These are phyloP conservation scores for Epirrita christyi DNA, from an alignment of 2,888 invertebrate species.

Conservation along the genomic window DNA sequence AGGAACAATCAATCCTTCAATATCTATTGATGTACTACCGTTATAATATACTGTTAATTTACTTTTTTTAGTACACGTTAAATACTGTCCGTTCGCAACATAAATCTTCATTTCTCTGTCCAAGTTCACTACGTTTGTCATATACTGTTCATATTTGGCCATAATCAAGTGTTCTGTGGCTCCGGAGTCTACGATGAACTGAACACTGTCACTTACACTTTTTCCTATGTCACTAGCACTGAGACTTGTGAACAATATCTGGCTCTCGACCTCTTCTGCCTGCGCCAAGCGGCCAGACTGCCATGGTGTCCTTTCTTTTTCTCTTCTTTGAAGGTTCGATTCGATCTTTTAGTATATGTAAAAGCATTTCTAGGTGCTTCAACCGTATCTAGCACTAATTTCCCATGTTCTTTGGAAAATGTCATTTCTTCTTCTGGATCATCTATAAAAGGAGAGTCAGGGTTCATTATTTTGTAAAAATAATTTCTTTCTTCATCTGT, in stretches of 20 bases:
- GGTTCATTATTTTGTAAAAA: no score
- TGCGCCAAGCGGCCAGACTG: background rate
- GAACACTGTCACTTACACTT: slow-evolving; percentile 16
- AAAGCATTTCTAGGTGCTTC: no score
- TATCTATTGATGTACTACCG: background rate
- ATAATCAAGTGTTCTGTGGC: background rate
- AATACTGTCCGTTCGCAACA: slow-evolving; percentile 12
- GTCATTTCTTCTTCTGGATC: no score
- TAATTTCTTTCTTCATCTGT: no score
- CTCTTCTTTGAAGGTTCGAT: no score
- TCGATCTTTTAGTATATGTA: no score
- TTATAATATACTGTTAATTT: slow-evolving; percentile 2
- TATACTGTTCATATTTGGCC: background rate
- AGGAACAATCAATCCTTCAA: slow-evolving; percentile 13
- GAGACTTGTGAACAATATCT: no score
- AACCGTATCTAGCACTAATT: no score
- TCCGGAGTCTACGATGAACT: slow-evolving; percentile 13
- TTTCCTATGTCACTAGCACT: background rate
- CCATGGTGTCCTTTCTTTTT: background rate
- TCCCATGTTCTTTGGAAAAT: no score
- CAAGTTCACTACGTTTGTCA: slow-evolving; percentile 6
- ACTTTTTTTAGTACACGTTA: slow-evolving; percentile 1
- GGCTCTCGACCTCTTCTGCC: no score
- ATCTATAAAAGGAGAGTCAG: no score
- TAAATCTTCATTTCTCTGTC: slow-evolving; percentile 2